Evolutionary conservation across 2,888 invertebrate genomes (phyloP), one percentile per base, ranked within the genome.

Genomic region (Drosophila siamana): DNA sequence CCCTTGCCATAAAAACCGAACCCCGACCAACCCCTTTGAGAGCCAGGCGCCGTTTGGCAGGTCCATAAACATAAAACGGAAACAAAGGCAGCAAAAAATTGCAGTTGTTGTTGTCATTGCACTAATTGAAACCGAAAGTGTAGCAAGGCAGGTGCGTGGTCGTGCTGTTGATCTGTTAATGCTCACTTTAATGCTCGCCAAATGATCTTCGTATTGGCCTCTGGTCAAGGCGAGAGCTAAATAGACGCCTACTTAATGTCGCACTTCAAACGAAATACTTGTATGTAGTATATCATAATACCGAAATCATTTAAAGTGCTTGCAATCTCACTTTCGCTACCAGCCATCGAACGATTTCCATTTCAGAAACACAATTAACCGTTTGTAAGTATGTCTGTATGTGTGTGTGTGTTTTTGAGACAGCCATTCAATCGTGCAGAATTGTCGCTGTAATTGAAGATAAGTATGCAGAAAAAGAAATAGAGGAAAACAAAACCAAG

Each of bases 241-340:
- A 26, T 54, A 44, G 56, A 13, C 36, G 36, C 36, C 36, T 79
- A 81, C 86, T 61, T 81, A 82, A 82, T 87, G 70, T 60, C 70
- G 50, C 65, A 47, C 61, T 82, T 82, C 86, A 52, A 30, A 72
- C 30, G 86, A 82, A 82, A 65, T 69, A n/a, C n/a, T n/a, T n/a
- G n/a, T n/a, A n/a, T n/a, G n/a, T n/a, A 55, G 11, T 33, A 38
- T 38, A 13, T 13, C n/a, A 33, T 38, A 38, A 38, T 38, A 63
- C 28, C 13, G 22, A 47, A 63, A 44, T 63, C 22, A 46, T 26
- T 51, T 15, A 63, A 71, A 50, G 33, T 5, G 9, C 30, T 30
- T 66, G 36, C 36, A 38, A 38, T 38, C 36, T 13, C 15, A 78
- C 88, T 81, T 87, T 85, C 87, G 65, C 80, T 64, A 59, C 30